Percentiles rank a stretch among this genome's conserved stretches.
Conservation (phyloP, 1,140 invertebrate species). For the Zeugodacus cucurbitae region DNA sequence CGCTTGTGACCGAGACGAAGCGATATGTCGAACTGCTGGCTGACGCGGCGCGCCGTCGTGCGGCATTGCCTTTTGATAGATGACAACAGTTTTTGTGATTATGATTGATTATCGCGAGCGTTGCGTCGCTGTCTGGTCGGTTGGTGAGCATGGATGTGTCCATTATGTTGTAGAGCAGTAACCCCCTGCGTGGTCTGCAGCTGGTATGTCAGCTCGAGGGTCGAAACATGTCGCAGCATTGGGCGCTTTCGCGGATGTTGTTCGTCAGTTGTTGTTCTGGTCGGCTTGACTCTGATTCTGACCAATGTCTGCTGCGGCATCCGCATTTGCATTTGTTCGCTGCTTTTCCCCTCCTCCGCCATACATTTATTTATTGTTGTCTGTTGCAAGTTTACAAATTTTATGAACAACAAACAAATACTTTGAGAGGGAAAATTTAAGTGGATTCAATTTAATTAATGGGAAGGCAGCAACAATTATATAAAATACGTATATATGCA, state of each 20-base stretch:
- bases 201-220: background rate
- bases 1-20: background rate
- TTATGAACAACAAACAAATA: background rate
- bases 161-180: background rate
- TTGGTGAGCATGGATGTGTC: background rate
- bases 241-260: background rate
- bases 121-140: background rate
- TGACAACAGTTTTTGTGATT: slow-evolving; percentile 36
- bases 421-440: background rate
- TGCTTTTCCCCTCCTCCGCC: background rate
- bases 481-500: too few species aligned
- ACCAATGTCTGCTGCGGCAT: background rate
- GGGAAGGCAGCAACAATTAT: too few species aligned
- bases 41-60: background rate
- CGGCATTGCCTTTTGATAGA: slow-evolving; percentile 17
- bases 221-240: background rate
- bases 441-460: too few species aligned
- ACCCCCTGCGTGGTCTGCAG: background rate
- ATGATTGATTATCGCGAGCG: slow-evolving; percentile 30
- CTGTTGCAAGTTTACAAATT: background rate
- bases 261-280: background rate
- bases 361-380: background rate
- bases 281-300: background rate
- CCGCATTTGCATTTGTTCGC: background rate
- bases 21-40: background rate